A percentile compares a stretch with the other conserved stretches of the same genome.
Conservation (phyloP, 2,797 vertebrate genomes). For the Petrocephalus schoutedeni region DNA sequence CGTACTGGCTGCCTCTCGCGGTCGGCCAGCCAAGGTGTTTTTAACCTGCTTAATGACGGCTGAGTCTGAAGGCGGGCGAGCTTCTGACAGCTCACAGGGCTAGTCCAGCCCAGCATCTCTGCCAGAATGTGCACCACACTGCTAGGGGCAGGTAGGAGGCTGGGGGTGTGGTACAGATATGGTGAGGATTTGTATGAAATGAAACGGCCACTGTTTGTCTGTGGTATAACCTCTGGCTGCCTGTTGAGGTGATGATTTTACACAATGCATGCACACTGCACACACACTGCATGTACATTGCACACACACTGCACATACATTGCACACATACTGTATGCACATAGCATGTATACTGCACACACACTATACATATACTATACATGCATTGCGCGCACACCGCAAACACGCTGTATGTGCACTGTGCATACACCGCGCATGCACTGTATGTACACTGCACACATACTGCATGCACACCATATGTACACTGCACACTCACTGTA, state of each 20-base stretch:
- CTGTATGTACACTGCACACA: not conserved
- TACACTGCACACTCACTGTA: not conserved
- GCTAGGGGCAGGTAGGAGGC: not conserved
- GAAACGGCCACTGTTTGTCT: not conserved
- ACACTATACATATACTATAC: too few relatives aligned
- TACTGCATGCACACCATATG: too few relatives aligned
- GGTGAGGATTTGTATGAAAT: conserved; percentile 23
- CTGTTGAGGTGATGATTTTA: not conserved
- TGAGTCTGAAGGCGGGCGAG: not conserved
- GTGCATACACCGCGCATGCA: too few relatives aligned
- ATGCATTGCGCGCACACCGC: not conserved
- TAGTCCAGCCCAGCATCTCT: conserved; percentile 20
- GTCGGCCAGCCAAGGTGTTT: not conserved
- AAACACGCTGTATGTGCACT: not conserved
- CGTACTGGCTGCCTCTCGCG: not conserved
- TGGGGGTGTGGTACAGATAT: conserved; percentile 16
- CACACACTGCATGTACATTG: not conserved
- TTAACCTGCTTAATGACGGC: not conserved
- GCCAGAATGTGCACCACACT: conserved; percentile 39
- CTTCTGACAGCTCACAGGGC: conserved; percentile 6
- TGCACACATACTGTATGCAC: not conserved
- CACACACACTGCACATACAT: not conserved
- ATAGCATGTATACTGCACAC: not conserved
- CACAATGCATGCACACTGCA: not conserved
- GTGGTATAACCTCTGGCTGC: not conserved